These are phyloP conservation scores for Drosophila tani DNA, from an alignment of 1,140 invertebrate species.

Conservation along the genomic window DNA sequence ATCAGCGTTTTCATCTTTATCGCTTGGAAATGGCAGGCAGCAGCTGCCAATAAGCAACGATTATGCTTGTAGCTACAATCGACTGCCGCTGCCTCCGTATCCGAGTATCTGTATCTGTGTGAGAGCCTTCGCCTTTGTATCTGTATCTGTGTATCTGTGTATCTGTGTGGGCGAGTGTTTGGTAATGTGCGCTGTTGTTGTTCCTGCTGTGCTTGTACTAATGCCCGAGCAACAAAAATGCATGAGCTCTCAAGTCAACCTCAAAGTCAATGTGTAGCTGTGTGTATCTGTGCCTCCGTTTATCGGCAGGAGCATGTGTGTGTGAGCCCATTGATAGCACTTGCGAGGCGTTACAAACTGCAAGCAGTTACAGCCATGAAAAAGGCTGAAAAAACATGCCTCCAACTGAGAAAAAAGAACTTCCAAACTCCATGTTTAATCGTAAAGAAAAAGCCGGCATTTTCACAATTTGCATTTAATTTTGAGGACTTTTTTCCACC, in stretches of 20 bases:
- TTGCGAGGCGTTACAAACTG: conserved; percentile 80
- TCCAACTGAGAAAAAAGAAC: background rate
- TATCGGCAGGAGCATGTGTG: conserved; percentile 10
- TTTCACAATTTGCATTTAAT: background rate
- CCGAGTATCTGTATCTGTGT: conserved; percentile 15
- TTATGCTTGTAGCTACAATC: conserved; percentile 79
- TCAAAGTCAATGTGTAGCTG: conserved; percentile 43
- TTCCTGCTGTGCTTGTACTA: conserved; percentile 52
- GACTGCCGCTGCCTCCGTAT: conserved; percentile 38
- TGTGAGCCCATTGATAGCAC: conserved; percentile 73
- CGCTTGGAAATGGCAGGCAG: conserved; percentile 52
- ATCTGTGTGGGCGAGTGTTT: conserved; percentile 31
- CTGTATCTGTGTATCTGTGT: conserved; percentile 4
- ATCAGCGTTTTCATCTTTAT: conserved; percentile 77
- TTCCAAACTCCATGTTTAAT: conserved; percentile 11
- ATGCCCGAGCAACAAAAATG: conserved; percentile 70
- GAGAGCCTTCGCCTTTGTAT: conserved; percentile 21
- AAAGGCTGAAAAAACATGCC: conserved; percentile 12
- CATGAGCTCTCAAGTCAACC: conserved; percentile 71
- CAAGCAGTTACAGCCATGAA: conserved; percentile 64
- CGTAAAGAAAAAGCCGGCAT: background rate
- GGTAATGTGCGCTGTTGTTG: conserved; percentile 46
- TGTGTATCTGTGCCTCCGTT: conserved; percentile 20
- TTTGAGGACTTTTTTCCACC: too few species aligned
- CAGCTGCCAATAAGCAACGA: conserved; percentile 81